Evolutionary conservation across 2,113 vertebrate genomes (phyloP).

Genomic region (Arvicanthis niloticus): DNA sequence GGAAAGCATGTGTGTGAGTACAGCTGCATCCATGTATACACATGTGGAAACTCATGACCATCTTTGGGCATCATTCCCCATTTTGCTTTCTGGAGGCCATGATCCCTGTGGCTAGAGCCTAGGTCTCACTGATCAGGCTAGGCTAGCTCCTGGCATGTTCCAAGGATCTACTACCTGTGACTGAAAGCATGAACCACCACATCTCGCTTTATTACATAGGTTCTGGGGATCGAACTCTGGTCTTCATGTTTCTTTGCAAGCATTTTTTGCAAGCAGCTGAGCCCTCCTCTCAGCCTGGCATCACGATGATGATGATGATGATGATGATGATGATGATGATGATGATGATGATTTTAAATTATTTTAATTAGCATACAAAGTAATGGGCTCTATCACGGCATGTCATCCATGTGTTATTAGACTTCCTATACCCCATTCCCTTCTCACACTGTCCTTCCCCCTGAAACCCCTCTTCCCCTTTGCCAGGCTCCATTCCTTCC

Average conservation of each 20-base stretch:
- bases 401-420: not conserved
- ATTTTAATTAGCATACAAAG: not conserved
- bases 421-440: not conserved
- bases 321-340: no score
- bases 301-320: rapidly evolving
- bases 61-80: no score
- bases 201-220: not conserved
- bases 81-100: no score
- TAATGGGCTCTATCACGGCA: not conserved
- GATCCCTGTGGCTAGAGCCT: not conserved
- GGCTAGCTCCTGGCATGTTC: no score
- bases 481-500: not conserved
- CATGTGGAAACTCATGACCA: not conserved
- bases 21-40: not conserved
- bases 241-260: not conserved
- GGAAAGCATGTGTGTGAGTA: not conserved
- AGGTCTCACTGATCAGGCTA: no score
- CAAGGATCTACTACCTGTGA: not conserved
- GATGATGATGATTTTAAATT: not conserved
- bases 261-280: not conserved
- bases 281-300: no score
- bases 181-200: not conserved
- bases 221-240: not conserved
- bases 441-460: not conserved
- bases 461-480: rapidly evolving